Base-by-base conservation (phyloP, 2,888 invertebrate species). In the Andrena bucephala region DNA sequence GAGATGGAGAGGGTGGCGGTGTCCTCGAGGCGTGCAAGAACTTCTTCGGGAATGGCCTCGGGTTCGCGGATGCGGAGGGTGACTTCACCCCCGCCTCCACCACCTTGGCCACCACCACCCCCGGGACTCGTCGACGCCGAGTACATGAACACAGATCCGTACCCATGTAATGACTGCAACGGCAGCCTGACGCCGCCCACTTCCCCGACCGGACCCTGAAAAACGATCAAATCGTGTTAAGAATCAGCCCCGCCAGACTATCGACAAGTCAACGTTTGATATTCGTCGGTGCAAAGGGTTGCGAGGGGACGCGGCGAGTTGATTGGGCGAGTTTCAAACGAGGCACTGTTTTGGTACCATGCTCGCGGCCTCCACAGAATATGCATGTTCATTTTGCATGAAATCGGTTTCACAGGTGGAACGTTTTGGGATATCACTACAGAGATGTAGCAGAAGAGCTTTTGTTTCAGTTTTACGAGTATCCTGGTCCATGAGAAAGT, bases 61-160 rank as follows among this genome's bases (percentile, higher is more conserved):
- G 94, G 93, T 90, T 94, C 94, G 90, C 93, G 94, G 88, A 94
- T 92, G 85, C 94, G 92, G 85, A 94, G 93, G 84, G 94, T 94
- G 62, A 94, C 94, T 88, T 94, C 94, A 73, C 92, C 92, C 76
- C 92, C 92, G 90, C 93, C 93, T 87, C 92, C 93, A 88, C 91
- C 88, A 77, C 90, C 89, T 79, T 90, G 90, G 73, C 91, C 90
- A 79, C 90, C 83, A 48, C 92, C 93, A 88, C 93, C 92, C 69
- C 93, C 94, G 66, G 94, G 93, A 87, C 94, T 94, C 89, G 94
- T 94, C 87, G 94, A 93, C 81, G 94, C 94, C 89, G 94, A 94
- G 90, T 94, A 94, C 94, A 94, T 94, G 92, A 94, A 94, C 90
- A 94, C 93, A 82, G 94, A 94, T 87, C 94, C 94, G 92, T 94